Evolutionary conservation across 2,797 vertebrate genomes (phyloP).

Genomic region (Nannoperca australis): DNA sequence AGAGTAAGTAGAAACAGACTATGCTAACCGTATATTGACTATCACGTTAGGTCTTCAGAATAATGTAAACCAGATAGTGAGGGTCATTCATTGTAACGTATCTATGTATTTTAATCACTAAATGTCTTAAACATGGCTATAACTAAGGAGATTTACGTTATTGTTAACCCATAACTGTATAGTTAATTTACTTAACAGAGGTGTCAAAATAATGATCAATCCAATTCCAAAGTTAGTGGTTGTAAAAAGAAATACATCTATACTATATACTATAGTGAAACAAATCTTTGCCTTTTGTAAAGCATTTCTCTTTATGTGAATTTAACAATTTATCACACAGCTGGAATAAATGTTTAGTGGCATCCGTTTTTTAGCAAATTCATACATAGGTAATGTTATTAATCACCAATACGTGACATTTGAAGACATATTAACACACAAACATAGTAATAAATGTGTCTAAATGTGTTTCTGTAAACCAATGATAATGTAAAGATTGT

Average conservation of each 20-base stretch:
- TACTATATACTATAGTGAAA: neutral
- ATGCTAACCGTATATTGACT: neutral
- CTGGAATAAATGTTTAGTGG: neutral
- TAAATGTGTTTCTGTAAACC: neutral
- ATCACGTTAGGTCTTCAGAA: neutral
- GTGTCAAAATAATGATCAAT: neutral
- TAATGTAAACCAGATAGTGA: neutral
- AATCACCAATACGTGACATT: neutral
- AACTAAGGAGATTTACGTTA: no score
- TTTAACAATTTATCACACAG: neutral
- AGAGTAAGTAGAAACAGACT: conserved; percentile 39
- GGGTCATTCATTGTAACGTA: neutral
- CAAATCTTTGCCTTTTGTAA: neutral
- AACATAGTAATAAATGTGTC: neutral
- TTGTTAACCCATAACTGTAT: neutral
- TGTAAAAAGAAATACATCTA: no score
- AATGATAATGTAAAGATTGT: neutral
- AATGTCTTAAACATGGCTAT: no score
- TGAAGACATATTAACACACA: neutral
- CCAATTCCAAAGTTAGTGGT: neutral
- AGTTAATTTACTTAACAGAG: neutral
- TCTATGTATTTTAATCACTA: neutral
- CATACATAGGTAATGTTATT: neutral
- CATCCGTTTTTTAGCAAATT: neutral
- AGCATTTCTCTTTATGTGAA: neutral